These are phyloP conservation scores for Tortricodes alternella DNA, from an alignment of 2,888 invertebrate species.

Conservation along the genomic window DNA sequence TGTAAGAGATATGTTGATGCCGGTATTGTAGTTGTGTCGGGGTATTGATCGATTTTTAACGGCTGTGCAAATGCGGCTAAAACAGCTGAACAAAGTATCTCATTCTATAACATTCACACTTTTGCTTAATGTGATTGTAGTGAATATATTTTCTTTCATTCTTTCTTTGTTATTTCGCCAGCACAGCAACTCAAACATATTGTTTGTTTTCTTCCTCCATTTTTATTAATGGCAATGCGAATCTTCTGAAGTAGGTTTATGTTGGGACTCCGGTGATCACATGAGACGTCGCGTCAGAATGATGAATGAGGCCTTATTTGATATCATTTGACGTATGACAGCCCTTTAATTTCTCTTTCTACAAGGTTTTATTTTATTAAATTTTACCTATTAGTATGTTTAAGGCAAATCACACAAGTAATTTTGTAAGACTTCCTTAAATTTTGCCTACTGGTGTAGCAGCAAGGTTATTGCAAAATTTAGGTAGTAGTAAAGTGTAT, in stretches of 20 bases:
- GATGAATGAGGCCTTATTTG: neutral
- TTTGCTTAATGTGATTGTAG: too few relatives aligned
- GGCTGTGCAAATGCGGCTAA: conserved; percentile 23
- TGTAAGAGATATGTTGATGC: neutral
- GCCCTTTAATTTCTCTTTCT: too few relatives aligned
- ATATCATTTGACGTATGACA: too few relatives aligned
- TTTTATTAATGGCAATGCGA: neutral
- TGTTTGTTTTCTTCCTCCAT: neutral
- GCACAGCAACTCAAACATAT: neutral
- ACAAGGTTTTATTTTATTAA: too few relatives aligned
- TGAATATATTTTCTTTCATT: too few relatives aligned
- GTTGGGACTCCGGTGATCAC: neutral
- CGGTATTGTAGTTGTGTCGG: neutral
- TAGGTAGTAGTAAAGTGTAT: too few relatives aligned
- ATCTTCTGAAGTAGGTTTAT: neutral
- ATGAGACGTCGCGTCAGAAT: neutral
- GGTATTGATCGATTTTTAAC: conserved; percentile 3
- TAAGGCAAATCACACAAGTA: too few relatives aligned
- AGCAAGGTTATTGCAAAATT: too few relatives aligned
- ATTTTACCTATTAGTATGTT: too few relatives aligned
- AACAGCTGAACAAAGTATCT: neutral
- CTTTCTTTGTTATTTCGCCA: neutral
- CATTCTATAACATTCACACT: neutral
- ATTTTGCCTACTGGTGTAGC: too few relatives aligned
- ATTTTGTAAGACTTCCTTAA: too few relatives aligned